Percentiles rank a stretch among this genome's conserved stretches.
Evolutionary conservation across 2,113 vertebrate species (phyloP).

Genomic region (Cynopterus brachyotis): DNA sequence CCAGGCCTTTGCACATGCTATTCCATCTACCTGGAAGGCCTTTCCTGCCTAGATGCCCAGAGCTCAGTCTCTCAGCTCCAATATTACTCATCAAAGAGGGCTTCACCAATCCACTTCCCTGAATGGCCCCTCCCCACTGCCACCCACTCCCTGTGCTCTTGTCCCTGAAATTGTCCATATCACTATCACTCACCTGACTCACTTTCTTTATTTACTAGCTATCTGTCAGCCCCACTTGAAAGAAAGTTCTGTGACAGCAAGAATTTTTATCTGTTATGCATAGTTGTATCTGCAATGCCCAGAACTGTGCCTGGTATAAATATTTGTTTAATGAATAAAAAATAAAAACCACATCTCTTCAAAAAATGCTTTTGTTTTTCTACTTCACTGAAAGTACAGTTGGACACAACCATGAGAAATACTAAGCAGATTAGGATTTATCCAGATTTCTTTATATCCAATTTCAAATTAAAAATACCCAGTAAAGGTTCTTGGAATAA

Average conservation of each 20-base stretch:
- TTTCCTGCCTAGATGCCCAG: neutral
- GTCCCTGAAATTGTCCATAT: neutral
- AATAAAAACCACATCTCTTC: neutral
- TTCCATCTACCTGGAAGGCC: neutral
- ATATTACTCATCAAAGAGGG: neutral
- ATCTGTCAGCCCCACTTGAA: neutral
- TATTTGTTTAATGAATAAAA: neutral
- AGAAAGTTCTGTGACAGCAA: neutral
- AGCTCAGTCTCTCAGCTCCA: neutral
- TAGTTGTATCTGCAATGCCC: too few relatives aligned
- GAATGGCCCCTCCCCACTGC: neutral
- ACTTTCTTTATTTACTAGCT: neutral
- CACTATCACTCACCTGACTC: neutral
- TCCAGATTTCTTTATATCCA: neutral
- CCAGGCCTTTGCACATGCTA: neutral
- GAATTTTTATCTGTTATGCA: neutral
- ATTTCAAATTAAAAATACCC: neutral
- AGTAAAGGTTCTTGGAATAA: neutral
- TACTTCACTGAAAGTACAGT: neutral
- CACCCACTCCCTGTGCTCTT: neutral
- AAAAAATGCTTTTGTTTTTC: slow-evolving; percentile 8
- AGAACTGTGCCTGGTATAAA: neutral
- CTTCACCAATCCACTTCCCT: neutral
- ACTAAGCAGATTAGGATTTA: neutral
- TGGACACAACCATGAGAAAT: neutral